Base-by-base conservation (phyloP, 1,140 invertebrate species). In the Pollicipes pollicipes region DNA sequence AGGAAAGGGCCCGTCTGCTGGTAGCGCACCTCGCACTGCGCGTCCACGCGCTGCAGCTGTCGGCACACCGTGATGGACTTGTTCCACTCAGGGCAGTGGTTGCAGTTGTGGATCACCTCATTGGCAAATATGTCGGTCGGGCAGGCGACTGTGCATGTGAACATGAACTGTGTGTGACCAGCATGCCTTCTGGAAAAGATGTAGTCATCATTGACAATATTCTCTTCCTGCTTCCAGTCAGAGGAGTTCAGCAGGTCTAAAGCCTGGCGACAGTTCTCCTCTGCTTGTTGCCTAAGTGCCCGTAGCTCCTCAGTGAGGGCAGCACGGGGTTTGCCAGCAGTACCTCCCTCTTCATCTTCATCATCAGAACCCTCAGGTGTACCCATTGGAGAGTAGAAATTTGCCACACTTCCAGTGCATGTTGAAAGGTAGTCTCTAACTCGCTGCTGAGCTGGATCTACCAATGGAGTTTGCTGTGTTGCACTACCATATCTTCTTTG, bases 361-460 rank as follows among this genome's bases (percentile, higher is more conserved):
- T 66, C 28, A 27, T 66, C 64, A 1, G 64, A 66, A n/a, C 64
- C 64, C 2, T 27, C 10, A 1, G 64, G 64, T 3, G 64, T 8
- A 1, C 27, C 64, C 64, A 66, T 66, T 29, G 64, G 64, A 3
- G 64, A 66, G 64, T 66, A 66, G 64, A 66, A 66, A n/a, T 66
- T 66, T 21, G 64, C 10, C 64, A 66, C 64, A 21, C 64, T 66
- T 21, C 64, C 64, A 1, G 64, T 66, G 64, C 64, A 66, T 29
- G 64, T 66, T 10, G 64, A 66, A 3, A 66, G 64, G 64, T 28
- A 66, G n/a, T 66, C 64, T 10, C 64, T 3, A 10, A 66, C 27
- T 3, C 17, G 64, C 27, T 29, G 64, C 24, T 58, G 45, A 10
- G 13, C n/a, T 3, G 27, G 64, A 28, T 10, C 27, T 3, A 29